Base-by-base conservation (phyloP, 2,113 vertebrate genomes). In the Crotalus helleri region DNA sequence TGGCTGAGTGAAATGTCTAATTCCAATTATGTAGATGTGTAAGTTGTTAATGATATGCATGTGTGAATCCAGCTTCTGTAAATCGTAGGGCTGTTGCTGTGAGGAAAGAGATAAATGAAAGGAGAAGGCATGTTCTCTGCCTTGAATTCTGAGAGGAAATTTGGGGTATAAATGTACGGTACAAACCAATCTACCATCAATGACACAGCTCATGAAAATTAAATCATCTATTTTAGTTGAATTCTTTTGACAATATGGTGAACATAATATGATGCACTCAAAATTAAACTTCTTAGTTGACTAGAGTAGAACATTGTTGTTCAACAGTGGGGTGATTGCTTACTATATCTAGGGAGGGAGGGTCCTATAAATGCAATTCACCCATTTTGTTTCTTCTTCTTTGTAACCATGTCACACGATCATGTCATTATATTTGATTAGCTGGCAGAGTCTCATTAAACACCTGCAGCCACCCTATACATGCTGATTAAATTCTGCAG, bases 401-500 rank as follows among this genome's bases (percentile, higher is more conserved):
- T 89, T 29, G 21, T 58, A 89, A 58, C 39, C 39, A 49, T 51
- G 55, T 92, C 55, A 89, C 46, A 92, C 29, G 6, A 26, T 55
- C 85, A 74, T 24, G 12, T 92, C 88, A 59, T 90, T 90, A 51
- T 7, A 46, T 92, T 90, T 90, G 69, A 58, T 92, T 88, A 92
- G 59, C 13, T 88, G 87, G 13, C 33, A 74, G 59, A 88, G 51
- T 90, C 54, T 19, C 59, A 86, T 92, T 33, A 92, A 92, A 44
- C 46, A 92, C 91, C 87, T 92, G 54, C 55, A 59, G 39, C 44
- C 21, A 49, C 85, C 54, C 26, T 53, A 85, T 51, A 26, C 44
- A 85, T 59, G 44, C 88, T 39, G 88, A 89, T 90, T 90, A 92
- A 59, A 54, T 39, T 49, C 58, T 51, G 29, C 12, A 46, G 54